Evolutionary conservation across 1,140 invertebrate genomes (phyloP).

Genomic region (Cataglyphis hispanica): DNA sequence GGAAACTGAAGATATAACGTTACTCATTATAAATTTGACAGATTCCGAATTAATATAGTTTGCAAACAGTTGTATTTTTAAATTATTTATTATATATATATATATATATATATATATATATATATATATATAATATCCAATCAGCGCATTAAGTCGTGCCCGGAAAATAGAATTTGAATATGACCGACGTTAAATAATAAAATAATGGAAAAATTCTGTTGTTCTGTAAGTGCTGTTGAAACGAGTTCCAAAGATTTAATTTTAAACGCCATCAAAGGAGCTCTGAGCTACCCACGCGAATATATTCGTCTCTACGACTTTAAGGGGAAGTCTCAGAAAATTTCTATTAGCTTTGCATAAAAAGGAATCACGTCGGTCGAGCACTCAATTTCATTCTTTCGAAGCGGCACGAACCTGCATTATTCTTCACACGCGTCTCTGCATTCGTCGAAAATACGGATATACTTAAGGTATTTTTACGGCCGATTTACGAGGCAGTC

Average conservation of each 20-base stretch:
- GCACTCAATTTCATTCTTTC: background rate
- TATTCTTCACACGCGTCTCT: conserved; percentile 25
- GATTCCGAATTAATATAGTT: background rate
- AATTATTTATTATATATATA: too few species aligned
- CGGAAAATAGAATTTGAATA: background rate
- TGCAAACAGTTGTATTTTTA: background rate
- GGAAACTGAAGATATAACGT: too few species aligned
- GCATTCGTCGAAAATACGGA: conserved; percentile 25
- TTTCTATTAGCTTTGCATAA: conserved; percentile 14
- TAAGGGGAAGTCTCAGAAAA: background rate
- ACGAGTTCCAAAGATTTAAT: background rate
- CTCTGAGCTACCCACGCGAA: background rate
- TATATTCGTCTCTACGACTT: background rate
- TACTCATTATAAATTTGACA: too few species aligned
- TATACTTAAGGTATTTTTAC: conserved; percentile 18
- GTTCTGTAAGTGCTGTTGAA: background rate
- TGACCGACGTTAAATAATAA: background rate
- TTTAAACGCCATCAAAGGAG: background rate
- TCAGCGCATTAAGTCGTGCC: background rate
- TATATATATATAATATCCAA: background rate
- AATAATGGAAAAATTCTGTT: background rate
- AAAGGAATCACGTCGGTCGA: conserved; percentile 2
- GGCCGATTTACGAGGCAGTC: conserved; percentile 15
- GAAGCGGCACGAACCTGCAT: background rate
- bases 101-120: too few species aligned